Evolutionary conservation across 2,113 vertebrate genomes (phyloP).

Genomic region (Odontesthes bonariensis): DNA sequence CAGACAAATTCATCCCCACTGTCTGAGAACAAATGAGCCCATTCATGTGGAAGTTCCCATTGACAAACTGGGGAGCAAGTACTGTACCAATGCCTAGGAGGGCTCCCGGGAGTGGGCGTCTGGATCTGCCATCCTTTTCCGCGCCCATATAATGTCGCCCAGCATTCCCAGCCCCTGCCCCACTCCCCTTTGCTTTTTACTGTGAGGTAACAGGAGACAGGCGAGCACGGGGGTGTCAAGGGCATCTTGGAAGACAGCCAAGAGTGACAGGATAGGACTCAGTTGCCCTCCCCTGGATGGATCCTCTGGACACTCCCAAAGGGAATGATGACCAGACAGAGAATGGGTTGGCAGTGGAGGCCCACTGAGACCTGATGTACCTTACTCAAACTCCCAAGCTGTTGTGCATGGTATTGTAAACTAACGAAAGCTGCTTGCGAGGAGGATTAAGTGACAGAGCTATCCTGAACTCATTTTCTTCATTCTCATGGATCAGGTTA

Average conservation of each 20-base stretch:
- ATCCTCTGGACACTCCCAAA: constrained; percentile 74
- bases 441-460: constrained; percentile 68
- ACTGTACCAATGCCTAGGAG: constrained; percentile 77
- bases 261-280: constrained; percentile 62
- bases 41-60: constrained; percentile 81
- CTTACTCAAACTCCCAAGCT: constrained; percentile 64
- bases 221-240: constrained; percentile 67
- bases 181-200: constrained; percentile 71
- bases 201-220: constrained; percentile 81
- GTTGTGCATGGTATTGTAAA: constrained; percentile 60
- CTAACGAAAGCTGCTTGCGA: constrained; percentile 35
- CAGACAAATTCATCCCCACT: constrained; percentile 82
- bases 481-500: constrained; percentile 44
- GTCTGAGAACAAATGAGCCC: constrained; percentile 78
- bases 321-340: constrained; percentile 73
- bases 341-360: constrained; percentile 56
- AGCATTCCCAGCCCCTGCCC: constrained; percentile 62
- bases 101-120: constrained; percentile 82
- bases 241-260: constrained; percentile 70
- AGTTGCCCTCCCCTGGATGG: constrained; percentile 71
- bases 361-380: constrained; percentile 67
- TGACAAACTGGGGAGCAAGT: constrained; percentile 76
- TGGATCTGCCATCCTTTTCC: constrained; percentile 81
- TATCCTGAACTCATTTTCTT: constrained; percentile 55
- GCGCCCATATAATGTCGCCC: constrained; percentile 73